phyloP scores from a whole-genome alignment of 2,113 vertebrate species.

The Daboia siamensis region DNA sequence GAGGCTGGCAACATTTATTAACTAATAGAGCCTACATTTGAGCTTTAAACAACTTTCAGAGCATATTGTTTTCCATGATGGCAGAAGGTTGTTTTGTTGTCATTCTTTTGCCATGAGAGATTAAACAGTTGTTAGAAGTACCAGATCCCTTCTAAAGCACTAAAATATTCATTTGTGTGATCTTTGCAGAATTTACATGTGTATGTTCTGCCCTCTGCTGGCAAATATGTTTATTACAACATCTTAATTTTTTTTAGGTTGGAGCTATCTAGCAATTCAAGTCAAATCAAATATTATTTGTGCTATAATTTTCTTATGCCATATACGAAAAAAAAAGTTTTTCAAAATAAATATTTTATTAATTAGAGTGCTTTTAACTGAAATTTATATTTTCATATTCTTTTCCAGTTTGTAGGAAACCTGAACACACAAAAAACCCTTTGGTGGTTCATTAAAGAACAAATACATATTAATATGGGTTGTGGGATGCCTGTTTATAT shows the following conservation, averaged over 20 bases:
- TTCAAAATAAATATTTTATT: not conserved
- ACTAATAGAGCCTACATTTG: not conserved
- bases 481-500: not conserved
- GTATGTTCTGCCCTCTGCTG: conserved; percentile 70
- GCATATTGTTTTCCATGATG: not conserved
- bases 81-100: conserved; percentile 25
- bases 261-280: conserved; percentile 48
- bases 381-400: not conserved
- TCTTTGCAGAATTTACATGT: conserved; percentile 52
- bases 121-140: conserved; percentile 21
- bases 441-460: not conserved
- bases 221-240: conserved; percentile 34
- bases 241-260: conserved; percentile 14
- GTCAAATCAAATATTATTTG: conserved; percentile 46
- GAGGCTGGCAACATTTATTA: not conserved
- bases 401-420: not conserved
- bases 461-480: not conserved
- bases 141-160: conserved; percentile 33
- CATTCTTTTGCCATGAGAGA: not conserved
- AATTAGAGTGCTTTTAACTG: not conserved
- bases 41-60: not conserved
- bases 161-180: conserved; percentile 16
- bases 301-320: conserved; percentile 34
- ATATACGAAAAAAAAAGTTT: not conserved
- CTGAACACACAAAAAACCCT: not conserved